Base-by-base conservation (phyloP, 2,797 vertebrate species). In the Percopsis omiscomaycus region DNA sequence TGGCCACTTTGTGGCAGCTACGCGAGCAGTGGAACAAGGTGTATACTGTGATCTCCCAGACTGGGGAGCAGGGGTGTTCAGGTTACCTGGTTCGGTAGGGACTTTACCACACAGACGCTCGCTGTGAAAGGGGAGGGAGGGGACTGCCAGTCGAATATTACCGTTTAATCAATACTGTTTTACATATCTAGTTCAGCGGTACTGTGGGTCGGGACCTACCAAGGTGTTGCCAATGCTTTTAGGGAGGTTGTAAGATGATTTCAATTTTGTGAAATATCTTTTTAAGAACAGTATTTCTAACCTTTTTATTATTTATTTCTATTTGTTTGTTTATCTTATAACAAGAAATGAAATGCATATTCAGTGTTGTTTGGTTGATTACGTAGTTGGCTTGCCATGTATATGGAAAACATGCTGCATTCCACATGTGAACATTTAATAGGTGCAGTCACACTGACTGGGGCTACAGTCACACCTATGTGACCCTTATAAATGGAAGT, bases 11-110 rank as follows among this genome's bases (percentile, higher is more conserved):
- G 82, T 82, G 81, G 84, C 68, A 32, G 73, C 71, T 69, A 73
- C 57, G 42, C 56, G 76, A 67, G 71, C 68, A 77, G 73, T 64
- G 63, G 69, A 91, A 94, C 93, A 93, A 94, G 91, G 89, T 90
- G 74, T 52, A 79, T 75, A 89, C 89, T 94, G 93, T 94, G 84
- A 92, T 74, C 50, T 76, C 51, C 74, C 79, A 77, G 64, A 74
- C 69, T 16, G 61, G 52, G 55, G 62, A 54, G 16, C 11, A 28
- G 61, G 73, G 67, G 57, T 71, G 63, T 68, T 91, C 79, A 56
- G 75, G 83, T 89, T 91, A 84, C 86, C 66, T 74, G 69, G 70
- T 42, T 60, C 2, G 51, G 68, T 77, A 75, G 75, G 73, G 75
- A 73, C 69, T 69, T 74, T 58, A 60, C 84, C 79, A 89, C 84